Conservation (phyloP, 64 coral and sea anemone genomes). For the Montipora foliosa region DNA sequence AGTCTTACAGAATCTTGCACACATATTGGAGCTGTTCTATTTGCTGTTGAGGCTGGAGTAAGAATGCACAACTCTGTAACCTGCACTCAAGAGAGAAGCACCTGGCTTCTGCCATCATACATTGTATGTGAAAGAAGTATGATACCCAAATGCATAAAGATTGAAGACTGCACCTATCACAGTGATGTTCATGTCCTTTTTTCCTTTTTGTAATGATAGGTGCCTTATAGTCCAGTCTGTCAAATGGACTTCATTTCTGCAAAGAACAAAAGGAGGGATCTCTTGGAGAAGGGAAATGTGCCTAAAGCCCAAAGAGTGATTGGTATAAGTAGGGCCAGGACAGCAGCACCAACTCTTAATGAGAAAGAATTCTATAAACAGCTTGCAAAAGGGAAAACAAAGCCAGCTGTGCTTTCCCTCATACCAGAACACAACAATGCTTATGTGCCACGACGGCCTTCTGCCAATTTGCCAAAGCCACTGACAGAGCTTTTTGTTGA, state of each 20-base stretch:
- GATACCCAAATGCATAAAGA: not conserved
- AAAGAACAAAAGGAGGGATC: slow-evolving; percentile 53
- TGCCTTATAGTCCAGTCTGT: slow-evolving; percentile 57
- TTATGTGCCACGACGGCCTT: not conserved
- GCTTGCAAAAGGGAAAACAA: not conserved
- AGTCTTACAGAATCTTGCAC: slow-evolving; percentile 26
- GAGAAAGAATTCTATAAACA: not conserved
- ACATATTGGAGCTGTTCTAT: slow-evolving; percentile 52
- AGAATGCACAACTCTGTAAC: slow-evolving; percentile 52
- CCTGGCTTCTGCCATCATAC: slow-evolving; percentile 44
- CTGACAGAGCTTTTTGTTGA: not conserved
- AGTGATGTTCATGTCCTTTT: not conserved
- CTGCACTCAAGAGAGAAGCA: slow-evolving; percentile 48
- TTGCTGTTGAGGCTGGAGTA: slow-evolving; percentile 39
- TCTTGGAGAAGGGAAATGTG: not conserved
- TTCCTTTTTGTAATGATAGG: slow-evolving; percentile 15
- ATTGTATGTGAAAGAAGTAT: slow-evolving; percentile 25
- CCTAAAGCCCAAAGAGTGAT: not conserved
- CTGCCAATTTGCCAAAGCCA: slow-evolving; percentile 6
- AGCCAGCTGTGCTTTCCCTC: not conserved
- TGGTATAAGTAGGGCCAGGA: slow-evolving; percentile 15
- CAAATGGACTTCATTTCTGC: slow-evolving; percentile 65
- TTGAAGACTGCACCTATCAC: not conserved
- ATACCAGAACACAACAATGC: not conserved
- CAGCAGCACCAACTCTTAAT: not conserved